Evolutionary conservation across 1,140 invertebrate genomes (phyloP), one percentile per base, ranked within the genome.

Genomic region (Drosophila truncata): DNA sequence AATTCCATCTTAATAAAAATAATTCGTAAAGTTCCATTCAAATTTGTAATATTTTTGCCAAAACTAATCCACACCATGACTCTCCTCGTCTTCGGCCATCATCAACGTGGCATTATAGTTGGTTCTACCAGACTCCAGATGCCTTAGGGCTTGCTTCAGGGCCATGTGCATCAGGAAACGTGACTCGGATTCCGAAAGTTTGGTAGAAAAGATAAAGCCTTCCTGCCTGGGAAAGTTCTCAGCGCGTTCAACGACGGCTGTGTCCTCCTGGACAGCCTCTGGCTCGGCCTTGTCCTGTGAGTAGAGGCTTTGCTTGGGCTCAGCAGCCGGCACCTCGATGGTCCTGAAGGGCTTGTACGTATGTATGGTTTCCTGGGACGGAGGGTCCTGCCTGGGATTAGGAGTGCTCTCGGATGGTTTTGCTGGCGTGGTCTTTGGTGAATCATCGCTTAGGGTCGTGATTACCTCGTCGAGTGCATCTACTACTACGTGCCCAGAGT

Each of bases 281-380:
- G 18, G 8, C 4, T 52, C 37, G 42, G 10, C 16, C 5, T 23
- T 35, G 7, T 9, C 11, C 29, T 35, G 18, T 4, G 23, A 25
- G 4, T 4, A 9, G 13, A 35, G 41, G 11, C 14, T 46, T 7
- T n/a, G 20, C 13, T 11, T 41, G 8, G 50, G 23, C 46, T 46
- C 7, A 0, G 29, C 10, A 2, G 0, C 13, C 2, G 78, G 78
- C 8, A 80, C 64, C 14, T 76, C 47, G 14, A 81, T 76, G 7
- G 55, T 77, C 35, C 10, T 57, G 10, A 81, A 81, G 9, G 78
- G 78, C 4, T 25, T 70, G 13, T 81, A 76, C 2, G 33, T 27
- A 10, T 49, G 52, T 14, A 80, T 57, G 3, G 16, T 4, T 27
- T 77, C 62, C 9, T 25, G 23, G 6, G 35, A n/a, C 8, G 35